Percentiles rank a stretch among this genome's conserved stretches.
Conservation (phyloP, 2,888 invertebrate species). For the Xylophagus ater region DNA sequence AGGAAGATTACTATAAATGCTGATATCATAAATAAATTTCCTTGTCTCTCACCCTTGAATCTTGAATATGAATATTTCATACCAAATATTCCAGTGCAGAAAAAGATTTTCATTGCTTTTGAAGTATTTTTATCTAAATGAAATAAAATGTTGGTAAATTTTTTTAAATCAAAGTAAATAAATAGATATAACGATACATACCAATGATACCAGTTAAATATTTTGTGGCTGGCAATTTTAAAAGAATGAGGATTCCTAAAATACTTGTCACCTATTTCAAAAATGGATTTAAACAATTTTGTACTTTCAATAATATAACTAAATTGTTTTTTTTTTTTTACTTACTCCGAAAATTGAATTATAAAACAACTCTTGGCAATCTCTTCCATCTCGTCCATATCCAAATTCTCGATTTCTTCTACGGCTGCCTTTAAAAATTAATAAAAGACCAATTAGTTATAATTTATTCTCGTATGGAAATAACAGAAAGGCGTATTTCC, state of each 20-base stretch:
- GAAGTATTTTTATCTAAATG: constrained; percentile 55
- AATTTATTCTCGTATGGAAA: too few relatives aligned
- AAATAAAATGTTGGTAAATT: background rate
- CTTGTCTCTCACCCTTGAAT: constrained; percentile 94
- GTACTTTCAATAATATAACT: too few relatives aligned
- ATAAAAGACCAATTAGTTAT: too few relatives aligned
- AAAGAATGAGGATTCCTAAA: too few relatives aligned
- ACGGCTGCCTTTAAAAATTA: too few relatives aligned
- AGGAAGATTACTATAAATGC: constrained; percentile 75
- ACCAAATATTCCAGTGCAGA: constrained; percentile 77
- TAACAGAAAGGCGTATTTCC: too few relatives aligned
- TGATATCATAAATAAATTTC: constrained; percentile 91
- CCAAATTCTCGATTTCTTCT: too few relatives aligned
- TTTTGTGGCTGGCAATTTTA: constrained; percentile 69
- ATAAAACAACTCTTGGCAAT: too few relatives aligned
- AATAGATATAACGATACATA: constrained; percentile 58
- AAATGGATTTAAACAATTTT: too few relatives aligned
- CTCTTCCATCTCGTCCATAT: too few relatives aligned
- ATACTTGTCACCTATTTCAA: too few relatives aligned
- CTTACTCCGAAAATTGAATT: constrained; percentile 83
- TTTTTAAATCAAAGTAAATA: constrained; percentile 62
- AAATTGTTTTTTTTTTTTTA: constrained; percentile 45
- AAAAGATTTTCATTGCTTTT: constrained; percentile 73
- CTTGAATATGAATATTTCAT: constrained; percentile 92
- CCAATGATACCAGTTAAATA: constrained; percentile 76